phyloP scores from a whole-genome alignment of 2,888 invertebrate genomes.

The Caenorhabditis sp. region DNA sequence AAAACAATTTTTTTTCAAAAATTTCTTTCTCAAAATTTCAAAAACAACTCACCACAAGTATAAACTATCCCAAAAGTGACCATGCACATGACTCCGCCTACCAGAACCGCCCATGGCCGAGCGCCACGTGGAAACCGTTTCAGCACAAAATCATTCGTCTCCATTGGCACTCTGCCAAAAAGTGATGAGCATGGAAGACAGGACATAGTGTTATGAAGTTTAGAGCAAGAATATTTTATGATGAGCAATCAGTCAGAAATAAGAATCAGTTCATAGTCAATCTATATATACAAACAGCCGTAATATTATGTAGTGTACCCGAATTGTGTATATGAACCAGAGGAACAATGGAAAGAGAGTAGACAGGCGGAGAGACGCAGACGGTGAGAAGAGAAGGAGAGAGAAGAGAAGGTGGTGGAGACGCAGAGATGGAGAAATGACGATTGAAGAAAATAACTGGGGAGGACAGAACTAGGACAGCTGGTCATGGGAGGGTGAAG shows the following conservation, averaged over 20 bases:
- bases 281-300: slow-evolving; percentile 17
- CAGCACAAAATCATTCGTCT: slow-evolving; percentile 78
- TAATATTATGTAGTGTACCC: neutral
- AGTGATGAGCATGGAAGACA: slow-evolving; percentile 25
- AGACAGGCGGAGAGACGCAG: slow-evolving; percentile 7
- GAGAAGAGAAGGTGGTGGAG: neutral
- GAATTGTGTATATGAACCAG: neutral
- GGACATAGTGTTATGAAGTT: slow-evolving; percentile 17
- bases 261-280: neutral
- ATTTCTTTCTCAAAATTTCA: neutral
- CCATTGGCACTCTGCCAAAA: slow-evolving; percentile 73
- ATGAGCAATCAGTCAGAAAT: neutral
- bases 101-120: slow-evolving; percentile 73
- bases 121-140: slow-evolving; percentile 68
- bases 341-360: slow-evolving; percentile 1
- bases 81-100: slow-evolving; percentile 79
- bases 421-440: neutral
- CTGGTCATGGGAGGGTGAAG: neutral
- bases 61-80: slow-evolving; percentile 80
- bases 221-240: neutral
- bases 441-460: neutral
- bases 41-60: slow-evolving; percentile 78
- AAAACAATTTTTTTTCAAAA: neutral
- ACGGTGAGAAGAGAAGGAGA: slow-evolving; percentile 1
- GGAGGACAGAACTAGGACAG: slow-evolving; percentile 8